phyloP scores from a whole-genome alignment of 2,888 invertebrate genomes.

The Eupeodes latifasciatus region DNA sequence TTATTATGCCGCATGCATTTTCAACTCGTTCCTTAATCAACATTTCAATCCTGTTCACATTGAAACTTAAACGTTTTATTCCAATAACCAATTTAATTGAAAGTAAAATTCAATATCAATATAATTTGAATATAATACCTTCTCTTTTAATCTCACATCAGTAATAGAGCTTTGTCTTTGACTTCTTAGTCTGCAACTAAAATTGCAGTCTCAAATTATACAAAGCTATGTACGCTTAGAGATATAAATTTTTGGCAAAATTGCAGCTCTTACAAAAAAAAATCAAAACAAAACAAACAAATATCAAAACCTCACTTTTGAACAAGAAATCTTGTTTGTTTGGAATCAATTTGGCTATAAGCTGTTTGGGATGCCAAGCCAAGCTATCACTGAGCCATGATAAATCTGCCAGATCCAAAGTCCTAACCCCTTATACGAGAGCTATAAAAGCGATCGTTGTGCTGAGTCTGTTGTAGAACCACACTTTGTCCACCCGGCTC shows the following conservation, averaged over 20 bases:
- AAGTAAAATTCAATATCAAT: slow-evolving; percentile 13
- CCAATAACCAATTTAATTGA: background rate
- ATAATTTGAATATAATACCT: slow-evolving; percentile 8
- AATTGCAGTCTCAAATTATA: background rate
- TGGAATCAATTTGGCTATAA: slow-evolving; percentile 47
- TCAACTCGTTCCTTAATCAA: background rate
- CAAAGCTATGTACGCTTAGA: background rate
- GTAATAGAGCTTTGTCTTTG: background rate
- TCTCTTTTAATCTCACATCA: background rate
- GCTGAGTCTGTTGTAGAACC: slow-evolving; percentile 6
- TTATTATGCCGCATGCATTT: background rate
- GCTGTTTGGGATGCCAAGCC: slow-evolving; percentile 6
- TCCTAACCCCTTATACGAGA: slow-evolving; percentile 34
- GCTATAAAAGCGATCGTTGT: slow-evolving; percentile 23
- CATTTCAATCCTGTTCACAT: background rate
- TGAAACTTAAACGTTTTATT: background rate
- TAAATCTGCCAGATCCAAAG: slow-evolving; percentile 59
- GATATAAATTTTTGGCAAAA: slow-evolving; percentile 23
- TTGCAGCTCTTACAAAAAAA: slow-evolving; percentile 2
- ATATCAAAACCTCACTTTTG: background rate
- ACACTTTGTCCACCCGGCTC: slow-evolving; percentile 11
- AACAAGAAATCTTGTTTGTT: slow-evolving; percentile 44
- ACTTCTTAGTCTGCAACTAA: slow-evolving; percentile 7
- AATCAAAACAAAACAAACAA: background rate
- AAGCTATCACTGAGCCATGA: slow-evolving; percentile 44